Base-by-base conservation (phyloP, 2,888 invertebrate species). In the Phrixothrix hirtus region DNA sequence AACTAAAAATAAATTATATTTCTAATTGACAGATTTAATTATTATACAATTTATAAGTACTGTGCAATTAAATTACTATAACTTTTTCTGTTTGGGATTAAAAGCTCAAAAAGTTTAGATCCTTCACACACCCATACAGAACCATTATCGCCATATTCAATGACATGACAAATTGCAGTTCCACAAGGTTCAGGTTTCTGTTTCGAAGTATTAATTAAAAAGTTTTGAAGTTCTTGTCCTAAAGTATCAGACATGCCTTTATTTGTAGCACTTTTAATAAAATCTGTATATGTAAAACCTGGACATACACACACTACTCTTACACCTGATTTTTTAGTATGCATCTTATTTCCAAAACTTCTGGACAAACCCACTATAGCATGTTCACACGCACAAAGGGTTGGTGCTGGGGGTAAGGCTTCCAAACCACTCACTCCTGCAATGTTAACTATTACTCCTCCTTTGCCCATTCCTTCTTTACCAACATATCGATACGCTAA, bases 381-480 rank as follows among this genome's bases (percentile, higher is more conserved):
- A 25, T 72, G 69, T 55, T 78, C 76, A 7, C 75, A 74, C 1
- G 78, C 74, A 2, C 75, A 69, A 59, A 79, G 75, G 10, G 77
- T 73, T 1, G 81, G 81, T 25, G 76, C 70, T n/a, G 75, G 69
- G 1, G 77, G 72, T 42, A 75, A 66, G 0, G 77, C 71, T 38
- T 71, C 69, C 35, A 79, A 62, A 1, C 81, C 82, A 36, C 75
- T 73, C 4, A 77, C 69, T 10, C 81, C 80, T 1, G 81, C 72
- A 29, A 80, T 68, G 62, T 83, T 82, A 2, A 83, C 71, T 41
- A 83, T 74, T 5, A 78, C 73, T 4, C 81, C 81, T 1, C 81
- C 80, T 17, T 62, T 60, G 6, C 77, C 77, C 3, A 69, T 68
- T 10, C 70, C 71, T 59, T 76, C 72, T 48, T 68, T 73, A 11